Evolutionary conservation across 2,113 vertebrate genomes (phyloP).

Genomic region (Platysternon megacephalum): DNA sequence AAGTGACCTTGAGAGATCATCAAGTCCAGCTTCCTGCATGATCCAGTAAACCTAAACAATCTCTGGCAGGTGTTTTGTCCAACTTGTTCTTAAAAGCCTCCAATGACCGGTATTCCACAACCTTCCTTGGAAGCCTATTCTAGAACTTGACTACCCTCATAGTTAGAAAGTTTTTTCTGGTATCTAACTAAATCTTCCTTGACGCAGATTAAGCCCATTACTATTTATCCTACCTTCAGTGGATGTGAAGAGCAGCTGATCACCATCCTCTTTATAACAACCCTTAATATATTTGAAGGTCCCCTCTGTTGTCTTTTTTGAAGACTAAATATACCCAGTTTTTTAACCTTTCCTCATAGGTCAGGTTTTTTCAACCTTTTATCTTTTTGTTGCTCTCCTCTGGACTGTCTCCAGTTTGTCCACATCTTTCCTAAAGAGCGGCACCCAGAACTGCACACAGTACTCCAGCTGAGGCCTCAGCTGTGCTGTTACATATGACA

Average conservation of each 20-base stretch:
- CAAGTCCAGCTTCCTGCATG: neutral
- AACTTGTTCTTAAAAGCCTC: neutral
- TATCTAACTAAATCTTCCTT: neutral
- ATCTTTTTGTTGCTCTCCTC: no score
- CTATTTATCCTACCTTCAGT: neutral
- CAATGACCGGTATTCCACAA: neutral
- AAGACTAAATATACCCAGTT: no score
- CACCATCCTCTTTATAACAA: neutral
- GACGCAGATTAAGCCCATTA: neutral
- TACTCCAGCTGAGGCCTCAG: no score
- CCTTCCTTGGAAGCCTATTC: neutral
- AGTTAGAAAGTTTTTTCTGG: neutral
- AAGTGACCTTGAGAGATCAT: neutral
- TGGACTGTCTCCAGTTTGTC: no score
- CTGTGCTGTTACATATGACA: no score
- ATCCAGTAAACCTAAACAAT: neutral
- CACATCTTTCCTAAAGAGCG: no score
- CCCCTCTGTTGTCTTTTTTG: no score
- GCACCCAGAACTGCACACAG: no score
- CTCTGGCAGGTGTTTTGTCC: neutral
- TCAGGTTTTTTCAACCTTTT: no score
- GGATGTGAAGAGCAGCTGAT: neutral
- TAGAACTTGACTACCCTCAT: neutral
- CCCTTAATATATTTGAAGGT: neutral
- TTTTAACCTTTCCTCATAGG: no score